Evolutionary conservation across 2,113 vertebrate species (phyloP).

Genomic region (Pantherophis guttatus): DNA sequence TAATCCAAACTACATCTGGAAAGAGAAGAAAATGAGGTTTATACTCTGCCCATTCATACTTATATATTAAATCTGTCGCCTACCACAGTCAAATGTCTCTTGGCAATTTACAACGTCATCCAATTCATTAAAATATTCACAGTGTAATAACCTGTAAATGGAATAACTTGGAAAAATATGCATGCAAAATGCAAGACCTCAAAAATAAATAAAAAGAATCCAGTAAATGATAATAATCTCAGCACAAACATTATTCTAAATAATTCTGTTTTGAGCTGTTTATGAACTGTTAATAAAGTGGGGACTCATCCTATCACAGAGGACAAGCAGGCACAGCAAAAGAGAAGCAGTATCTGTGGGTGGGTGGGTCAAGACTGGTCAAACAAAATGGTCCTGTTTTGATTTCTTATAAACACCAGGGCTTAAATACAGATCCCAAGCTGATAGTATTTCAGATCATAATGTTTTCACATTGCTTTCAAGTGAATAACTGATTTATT

Average conservation of each 20-base stretch:
- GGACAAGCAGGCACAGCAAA: not conserved
- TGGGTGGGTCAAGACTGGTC: not conserved
- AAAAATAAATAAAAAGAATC: not conserved
- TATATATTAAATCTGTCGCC: not conserved
- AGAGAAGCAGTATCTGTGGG: not conserved
- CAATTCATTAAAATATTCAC: not conserved
- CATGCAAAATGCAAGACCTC: not conserved
- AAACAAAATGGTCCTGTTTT: not conserved
- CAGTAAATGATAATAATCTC: not conserved
- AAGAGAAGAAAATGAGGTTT: constrained; percentile 7
- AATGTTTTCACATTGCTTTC: not conserved
- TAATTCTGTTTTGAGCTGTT: not conserved
- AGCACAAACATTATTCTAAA: not conserved
- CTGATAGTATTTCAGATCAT: not conserved
- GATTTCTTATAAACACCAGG: constrained; percentile 36
- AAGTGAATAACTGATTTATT: not conserved
- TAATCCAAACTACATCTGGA: constrained; percentile 22
- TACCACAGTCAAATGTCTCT: not conserved
- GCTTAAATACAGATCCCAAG: not conserved
- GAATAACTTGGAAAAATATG: not conserved
- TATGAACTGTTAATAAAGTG: not conserved
- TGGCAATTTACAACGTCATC: not conserved
- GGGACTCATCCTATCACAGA: not conserved
- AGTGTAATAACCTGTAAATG: not conserved
- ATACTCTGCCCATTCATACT: not conserved